Percentiles rank a stretch among this genome's conserved stretches.
Conservation (phyloP, 2,113 vertebrate genomes). For the Xiphophorus maculatus region DNA sequence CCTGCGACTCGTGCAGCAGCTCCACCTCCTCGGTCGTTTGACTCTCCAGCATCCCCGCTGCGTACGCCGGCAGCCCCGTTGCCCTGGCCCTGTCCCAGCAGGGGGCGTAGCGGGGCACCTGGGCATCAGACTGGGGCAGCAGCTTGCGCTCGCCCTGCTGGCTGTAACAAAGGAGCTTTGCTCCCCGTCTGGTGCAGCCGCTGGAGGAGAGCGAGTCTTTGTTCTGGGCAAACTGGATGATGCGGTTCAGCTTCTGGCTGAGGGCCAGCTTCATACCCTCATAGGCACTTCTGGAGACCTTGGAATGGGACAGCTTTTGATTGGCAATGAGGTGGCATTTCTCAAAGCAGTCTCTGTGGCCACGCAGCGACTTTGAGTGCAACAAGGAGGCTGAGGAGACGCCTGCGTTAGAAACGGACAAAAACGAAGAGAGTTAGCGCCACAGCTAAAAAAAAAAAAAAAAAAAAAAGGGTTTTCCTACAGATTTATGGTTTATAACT, state of each 20-base stretch:
- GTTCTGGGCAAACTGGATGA: conserved; percentile 96
- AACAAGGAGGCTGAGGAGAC: conserved; percentile 73
- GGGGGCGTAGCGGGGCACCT: conserved; percentile 91
- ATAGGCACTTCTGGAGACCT: conserved; percentile 89
- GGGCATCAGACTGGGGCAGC: conserved; percentile 88
- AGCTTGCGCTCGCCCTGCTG: conserved; percentile 87
- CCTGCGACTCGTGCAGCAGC: conserved; percentile 75
- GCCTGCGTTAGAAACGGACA: conserved; percentile 61
- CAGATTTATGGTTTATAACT: too few relatives aligned
- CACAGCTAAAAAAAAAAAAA: too few relatives aligned
- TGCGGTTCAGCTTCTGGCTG: conserved; percentile 93
- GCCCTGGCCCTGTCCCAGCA: conserved; percentile 82
- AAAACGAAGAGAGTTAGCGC: not conserved
- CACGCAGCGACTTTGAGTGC: conserved; percentile 91
- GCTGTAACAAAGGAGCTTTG: conserved; percentile 87
- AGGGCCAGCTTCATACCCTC: conserved; percentile 93
- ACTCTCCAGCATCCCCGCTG: conserved; percentile 81
- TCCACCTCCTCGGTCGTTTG: conserved; percentile 75
- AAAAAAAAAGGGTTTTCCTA: too few relatives aligned
- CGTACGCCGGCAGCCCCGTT: conserved; percentile 76
- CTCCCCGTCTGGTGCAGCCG: conserved; percentile 76
- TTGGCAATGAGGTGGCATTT: conserved; percentile 98
- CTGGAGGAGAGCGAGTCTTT: conserved; percentile 84
- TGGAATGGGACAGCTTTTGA: conserved; percentile 91
- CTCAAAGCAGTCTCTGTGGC: conserved; percentile 97